Evolutionary conservation across 2,888 invertebrate species (phyloP).

Genomic region (Acrobasis repandana): DNA sequence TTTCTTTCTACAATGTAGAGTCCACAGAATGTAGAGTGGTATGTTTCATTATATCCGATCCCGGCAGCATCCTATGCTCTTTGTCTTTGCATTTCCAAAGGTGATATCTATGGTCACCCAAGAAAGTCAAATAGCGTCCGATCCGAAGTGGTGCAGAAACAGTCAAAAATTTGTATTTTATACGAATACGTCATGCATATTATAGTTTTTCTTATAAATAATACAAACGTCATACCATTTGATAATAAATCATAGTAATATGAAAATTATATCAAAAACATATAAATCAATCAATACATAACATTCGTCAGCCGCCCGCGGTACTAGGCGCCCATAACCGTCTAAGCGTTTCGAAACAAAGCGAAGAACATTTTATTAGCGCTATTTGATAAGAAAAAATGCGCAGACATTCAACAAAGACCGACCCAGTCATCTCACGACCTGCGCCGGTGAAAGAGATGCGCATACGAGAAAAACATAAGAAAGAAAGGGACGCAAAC

Average conservation of each 20-base stretch:
- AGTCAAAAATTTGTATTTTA: too few species aligned
- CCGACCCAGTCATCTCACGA: slow-evolving; percentile 70
- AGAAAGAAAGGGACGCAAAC: slow-evolving; percentile 68
- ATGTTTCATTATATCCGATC: too few species aligned
- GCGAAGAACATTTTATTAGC: slow-evolving; percentile 59
- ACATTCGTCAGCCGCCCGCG: slow-evolving; percentile 47
- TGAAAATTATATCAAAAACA: not conserved
- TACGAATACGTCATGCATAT: too few species aligned
- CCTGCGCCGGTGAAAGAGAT: slow-evolving; percentile 73
- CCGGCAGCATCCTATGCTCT: too few species aligned
- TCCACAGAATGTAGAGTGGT: too few species aligned
- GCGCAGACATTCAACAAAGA: slow-evolving; percentile 70
- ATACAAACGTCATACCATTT: too few species aligned
- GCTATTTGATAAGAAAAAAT: slow-evolving; percentile 73
- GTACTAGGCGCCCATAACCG: slow-evolving; percentile 56
- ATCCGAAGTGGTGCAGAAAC: too few species aligned
- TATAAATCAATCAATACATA: slow-evolving; percentile 30
- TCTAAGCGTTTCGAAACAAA: slow-evolving; percentile 34
- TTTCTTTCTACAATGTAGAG: not conserved
- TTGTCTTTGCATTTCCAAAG: too few species aligned
- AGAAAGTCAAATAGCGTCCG: too few species aligned
- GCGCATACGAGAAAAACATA: slow-evolving; percentile 61
- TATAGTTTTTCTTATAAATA: too few species aligned
- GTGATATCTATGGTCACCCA: too few species aligned
- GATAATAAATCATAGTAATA: not conserved